Base-by-base conservation (phyloP, 2,888 invertebrate genomes). In the Ditylenchus weischeri region DNA sequence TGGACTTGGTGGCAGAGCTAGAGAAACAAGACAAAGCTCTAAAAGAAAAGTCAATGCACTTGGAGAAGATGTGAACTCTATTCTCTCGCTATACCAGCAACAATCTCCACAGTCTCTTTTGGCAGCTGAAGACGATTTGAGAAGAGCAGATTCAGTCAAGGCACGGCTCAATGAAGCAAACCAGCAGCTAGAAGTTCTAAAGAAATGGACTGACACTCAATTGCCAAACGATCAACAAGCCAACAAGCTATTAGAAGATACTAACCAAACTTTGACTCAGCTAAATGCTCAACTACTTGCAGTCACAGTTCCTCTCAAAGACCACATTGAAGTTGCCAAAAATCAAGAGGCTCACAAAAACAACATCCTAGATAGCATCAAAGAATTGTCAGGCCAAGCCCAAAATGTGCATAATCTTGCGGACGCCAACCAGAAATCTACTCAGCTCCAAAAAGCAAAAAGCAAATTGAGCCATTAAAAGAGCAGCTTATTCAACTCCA, bases 191-290 rank as follows among this genome's bases (percentile, higher is more conserved):
- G 57, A 19, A 21, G 10, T 15, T 51, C 23, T n/a, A n/a, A 19
- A 29, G 60, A 47, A 29, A 57, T 29, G 38, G 47, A 29, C 23
- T 23, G 50, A 13, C 21, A 47, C 49, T n/a, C 54, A 35, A 19
- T 29, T 38, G 62, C 19, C n/a, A 0, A 19, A 60, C 54, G 47
- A 35, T 23, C n/a, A 62, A 62, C n/a, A 35, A 43, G 21, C 23
- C 58, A 62, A 57, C 62, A 51, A 62, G 18, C 62, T 35, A 62
- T 51, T 57, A 23, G 51, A 62, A 38, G n/a, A n/a, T 8, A 62
- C 57, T 21, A 35, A 64, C 13, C 21, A 57, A n/a, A 61, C 64
- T 13, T 29, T 29, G 29, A 29, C 29, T 29, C 29, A 29, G 29
- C 29, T 29, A 5, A 29, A 29, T 29, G 2, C 29, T 29, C 29